Evolutionary conservation across 2,888 invertebrate species (phyloP).

Genomic region (Tipula lateralis): DNA sequence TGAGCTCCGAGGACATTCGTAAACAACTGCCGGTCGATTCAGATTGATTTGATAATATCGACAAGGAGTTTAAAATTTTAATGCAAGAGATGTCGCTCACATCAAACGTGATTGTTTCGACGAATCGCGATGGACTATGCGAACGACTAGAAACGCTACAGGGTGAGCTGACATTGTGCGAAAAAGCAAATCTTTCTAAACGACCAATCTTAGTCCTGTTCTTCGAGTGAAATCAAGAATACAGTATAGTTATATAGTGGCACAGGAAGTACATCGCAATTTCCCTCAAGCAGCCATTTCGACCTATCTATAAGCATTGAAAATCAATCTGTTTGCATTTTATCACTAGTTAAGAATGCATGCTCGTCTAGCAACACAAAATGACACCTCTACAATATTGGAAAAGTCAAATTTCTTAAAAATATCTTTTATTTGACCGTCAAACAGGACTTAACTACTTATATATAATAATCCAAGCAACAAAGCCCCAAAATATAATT

Average conservation of each 20-base stretch:
- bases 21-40: constrained; percentile 92
- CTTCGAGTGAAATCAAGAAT: no score
- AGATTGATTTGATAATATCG: constrained; percentile 84
- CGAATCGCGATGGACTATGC: constrained; percentile 78
- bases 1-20: constrained; percentile 95
- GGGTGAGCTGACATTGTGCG: constrained; percentile 81
- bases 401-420: neutral
- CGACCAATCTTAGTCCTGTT: no score
- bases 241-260: no score
- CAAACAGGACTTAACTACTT: neutral
- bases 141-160: constrained; percentile 77
- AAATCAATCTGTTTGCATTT: no score
- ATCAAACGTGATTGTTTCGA: constrained; percentile 81
- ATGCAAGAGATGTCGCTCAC: constrained; percentile 49
- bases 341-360: no score
- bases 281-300: no score
- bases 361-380: no score
- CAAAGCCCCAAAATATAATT: neutral
- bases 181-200: no score
- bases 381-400: no score
- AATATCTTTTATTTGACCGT: neutral
- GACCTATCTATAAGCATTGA: no score
- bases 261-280: no score
- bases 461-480: neutral
- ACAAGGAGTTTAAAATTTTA: constrained; percentile 77